Evolutionary conservation across 2,888 invertebrate species (phyloP).

Genomic region (Tetheella fluctuosa): DNA sequence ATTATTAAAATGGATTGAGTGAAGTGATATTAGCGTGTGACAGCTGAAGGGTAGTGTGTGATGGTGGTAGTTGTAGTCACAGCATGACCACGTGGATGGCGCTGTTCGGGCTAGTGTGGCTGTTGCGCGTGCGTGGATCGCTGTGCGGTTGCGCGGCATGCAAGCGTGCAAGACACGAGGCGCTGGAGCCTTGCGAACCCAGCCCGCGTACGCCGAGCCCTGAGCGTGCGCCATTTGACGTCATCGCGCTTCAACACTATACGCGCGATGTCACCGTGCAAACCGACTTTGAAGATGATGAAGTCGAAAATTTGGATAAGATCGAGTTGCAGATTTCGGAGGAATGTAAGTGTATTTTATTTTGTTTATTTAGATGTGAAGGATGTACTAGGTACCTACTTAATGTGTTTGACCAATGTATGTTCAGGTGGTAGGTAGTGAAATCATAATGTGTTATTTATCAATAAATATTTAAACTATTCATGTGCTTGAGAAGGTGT

Average conservation of each 20-base stretch:
- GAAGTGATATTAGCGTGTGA: slow-evolving; percentile 12
- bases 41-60: slow-evolving; percentile 34
- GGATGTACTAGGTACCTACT: too few relatives aligned
- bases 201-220: slow-evolving; percentile 59
- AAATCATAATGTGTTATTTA: too few relatives aligned
- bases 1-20: background rate
- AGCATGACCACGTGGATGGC: slow-evolving; percentile 88
- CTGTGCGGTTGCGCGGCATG: slow-evolving; percentile 90
- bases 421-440: too few relatives aligned
- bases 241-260: slow-evolving; percentile 74
- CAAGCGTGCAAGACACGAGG: slow-evolving; percentile 78
- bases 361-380: too few relatives aligned
- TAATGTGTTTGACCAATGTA: too few relatives aligned
- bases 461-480: too few relatives aligned
- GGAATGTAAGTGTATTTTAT: slow-evolving; percentile 66
- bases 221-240: slow-evolving; percentile 72
- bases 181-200: slow-evolving; percentile 54
- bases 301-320: slow-evolving; percentile 73
- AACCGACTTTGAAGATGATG: slow-evolving; percentile 80
- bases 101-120: slow-evolving; percentile 94
- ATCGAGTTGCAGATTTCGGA: slow-evolving; percentile 78
- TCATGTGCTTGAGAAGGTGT: too few relatives aligned
- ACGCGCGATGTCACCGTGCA: slow-evolving; percentile 81
- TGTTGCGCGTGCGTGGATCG: slow-evolving; percentile 91
- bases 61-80: slow-evolving; percentile 69